Percentiles rank a stretch among this genome's conserved stretches.
These are phyloP conservation scores for Phengaris arion DNA, from an alignment of 2,888 invertebrate genomes.

Conservation along the genomic window DNA sequence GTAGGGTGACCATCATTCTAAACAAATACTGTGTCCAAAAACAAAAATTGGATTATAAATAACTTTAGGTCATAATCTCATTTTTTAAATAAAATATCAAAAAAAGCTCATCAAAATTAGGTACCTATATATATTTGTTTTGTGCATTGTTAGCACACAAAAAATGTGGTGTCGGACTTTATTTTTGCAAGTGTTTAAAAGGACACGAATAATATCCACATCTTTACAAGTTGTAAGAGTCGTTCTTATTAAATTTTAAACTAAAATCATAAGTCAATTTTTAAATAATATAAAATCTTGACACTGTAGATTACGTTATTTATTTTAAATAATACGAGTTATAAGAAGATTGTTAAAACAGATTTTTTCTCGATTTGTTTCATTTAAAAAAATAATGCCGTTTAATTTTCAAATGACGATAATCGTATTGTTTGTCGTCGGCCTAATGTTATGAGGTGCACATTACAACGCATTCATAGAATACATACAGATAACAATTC, in stretches of 20 bases:
- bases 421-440: neutral
- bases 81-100: neutral
- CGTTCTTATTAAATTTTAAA: neutral
- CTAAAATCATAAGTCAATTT: neutral
- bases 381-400: neutral
- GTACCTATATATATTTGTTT: too few relatives aligned
- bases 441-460: constrained; percentile 14
- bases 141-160: too few relatives aligned
- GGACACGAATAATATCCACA: neutral
- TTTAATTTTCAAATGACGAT: neutral
- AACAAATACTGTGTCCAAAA: neutral
- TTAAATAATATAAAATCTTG: neutral
- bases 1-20: neutral
- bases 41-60: too few relatives aligned
- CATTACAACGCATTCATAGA: constrained; percentile 34
- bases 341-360: neutral
- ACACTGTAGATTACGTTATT: neutral
- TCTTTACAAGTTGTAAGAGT: constrained; percentile 10
- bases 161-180: neutral
- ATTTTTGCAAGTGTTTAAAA: neutral
- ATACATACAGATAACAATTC: constrained; percentile 45
- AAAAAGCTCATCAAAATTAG: neutral
- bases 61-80: too few relatives aligned
- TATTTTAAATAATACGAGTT: neutral
- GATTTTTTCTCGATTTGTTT: neutral